Conservation (phyloP, 1,140 invertebrate species). For the Drosophila pruinosa region DNA sequence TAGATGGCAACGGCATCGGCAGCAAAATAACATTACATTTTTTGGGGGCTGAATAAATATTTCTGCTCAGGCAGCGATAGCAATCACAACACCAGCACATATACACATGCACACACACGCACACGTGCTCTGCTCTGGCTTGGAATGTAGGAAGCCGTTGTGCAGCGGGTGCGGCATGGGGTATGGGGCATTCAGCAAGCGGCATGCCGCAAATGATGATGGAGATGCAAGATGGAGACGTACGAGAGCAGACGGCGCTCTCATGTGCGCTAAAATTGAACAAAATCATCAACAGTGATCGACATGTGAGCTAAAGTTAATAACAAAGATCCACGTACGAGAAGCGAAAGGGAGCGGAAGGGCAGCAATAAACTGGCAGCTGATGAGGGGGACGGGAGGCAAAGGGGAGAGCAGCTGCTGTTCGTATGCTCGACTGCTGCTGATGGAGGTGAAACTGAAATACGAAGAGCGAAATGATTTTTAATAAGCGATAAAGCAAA, state of each 20-base stretch:
- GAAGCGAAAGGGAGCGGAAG: neutral
- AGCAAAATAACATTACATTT: slow-evolving; percentile 62
- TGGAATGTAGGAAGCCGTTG: slow-evolving; percentile 58
- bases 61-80: slow-evolving; percentile 64
- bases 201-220: slow-evolving; percentile 28
- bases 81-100: slow-evolving; percentile 64
- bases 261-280: slow-evolving; percentile 80
- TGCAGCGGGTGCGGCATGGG: slow-evolving; percentile 33
- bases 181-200: neutral
- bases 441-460: slow-evolving; percentile 68
- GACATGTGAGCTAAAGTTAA: slow-evolving; percentile 82
- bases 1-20: slow-evolving; percentile 25
- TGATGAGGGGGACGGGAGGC: neutral
- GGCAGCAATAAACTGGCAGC: neutral
- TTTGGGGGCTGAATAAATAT: slow-evolving; percentile 81
- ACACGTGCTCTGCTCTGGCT: slow-evolving; percentile 7
- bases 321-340: slow-evolving; percentile 73
- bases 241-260: slow-evolving; percentile 63
- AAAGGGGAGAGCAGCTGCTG: slow-evolving; percentile 11
- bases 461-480: slow-evolving; percentile 83
- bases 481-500: slow-evolving; percentile 83
- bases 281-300: slow-evolving; percentile 81
- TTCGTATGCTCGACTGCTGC: neutral
- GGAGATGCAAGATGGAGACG: slow-evolving; percentile 32
- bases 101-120: slow-evolving; percentile 19